Base-by-base conservation (phyloP, 2,888 invertebrate species). In the Himalopsyche anomala region DNA sequence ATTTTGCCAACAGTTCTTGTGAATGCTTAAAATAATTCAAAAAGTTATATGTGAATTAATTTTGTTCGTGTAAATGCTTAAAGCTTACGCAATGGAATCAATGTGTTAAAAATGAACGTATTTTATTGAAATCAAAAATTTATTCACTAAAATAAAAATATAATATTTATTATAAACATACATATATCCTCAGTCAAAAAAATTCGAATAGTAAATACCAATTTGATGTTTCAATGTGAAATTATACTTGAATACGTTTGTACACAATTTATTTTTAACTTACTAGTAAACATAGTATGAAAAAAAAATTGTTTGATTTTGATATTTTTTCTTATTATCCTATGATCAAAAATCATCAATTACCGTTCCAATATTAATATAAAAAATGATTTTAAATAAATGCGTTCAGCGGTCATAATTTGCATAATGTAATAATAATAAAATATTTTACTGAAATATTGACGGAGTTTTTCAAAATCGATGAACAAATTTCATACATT, bases 41-140 rank as follows among this genome's bases (percentile, higher is more conserved):
- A 56, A n/a, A 56, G 5, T 6, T 81, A 42, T 51, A n/a, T 84
- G 74, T 56, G 80, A 81, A 84, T 84, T 62, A 80, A 84, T 84
- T 81, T 81, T 38, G 79, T 87, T 84, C 42, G 80, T 86, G 87
- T 87, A 80, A 85, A 87, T 54, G 87, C 85, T 87, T 87, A 80
- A 80, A 82, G 86, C 86, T 86, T 87, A 45, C 80, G 80, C 84
- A 80, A 45, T 85, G 84, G 84, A 84, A 42, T 86, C 83, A 40
- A 45, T 87, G 62, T 62, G 81, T 87, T 42, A 40, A 84, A 84
- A 36, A 54, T 74, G 81, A 74, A 62, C 81, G 62, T 79, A 81
- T 62, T 62, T 62, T 62, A 62, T 62, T 62, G 19, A 28, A 62
- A 62, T 51, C 19, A 6, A 42, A n/a, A 81, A 11, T 28, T 38